phyloP scores from a whole-genome alignment of 2,888 invertebrate species.

The Pegoplata infirma region DNA sequence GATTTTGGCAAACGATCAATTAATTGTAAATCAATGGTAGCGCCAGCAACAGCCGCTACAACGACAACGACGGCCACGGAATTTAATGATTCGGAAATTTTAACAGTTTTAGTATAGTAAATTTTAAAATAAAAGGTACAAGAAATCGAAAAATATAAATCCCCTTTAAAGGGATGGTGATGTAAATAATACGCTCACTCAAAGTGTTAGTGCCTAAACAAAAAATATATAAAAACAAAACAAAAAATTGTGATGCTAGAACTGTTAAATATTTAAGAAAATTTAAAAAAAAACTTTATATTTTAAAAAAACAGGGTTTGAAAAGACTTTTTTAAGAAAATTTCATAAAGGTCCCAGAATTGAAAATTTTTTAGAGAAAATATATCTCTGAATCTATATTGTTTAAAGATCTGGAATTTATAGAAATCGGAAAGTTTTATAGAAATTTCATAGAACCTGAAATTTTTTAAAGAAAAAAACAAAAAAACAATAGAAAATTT shows the following conservation, averaged over 20 bases:
- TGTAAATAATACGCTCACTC: slow-evolving; percentile 55
- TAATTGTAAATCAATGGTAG: slow-evolving; percentile 78
- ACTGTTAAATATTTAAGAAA: slow-evolving; percentile 48
- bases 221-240: slow-evolving; percentile 19
- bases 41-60: slow-evolving; percentile 67
- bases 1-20: slow-evolving; percentile 88
- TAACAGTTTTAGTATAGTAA: slow-evolving; percentile 81
- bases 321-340: too few species aligned
- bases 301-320: slow-evolving; percentile 21
- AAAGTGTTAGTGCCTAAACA: slow-evolving; percentile 59
- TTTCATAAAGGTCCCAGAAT: too few species aligned
- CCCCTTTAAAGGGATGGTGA: background rate
- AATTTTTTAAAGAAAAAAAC: too few species aligned
- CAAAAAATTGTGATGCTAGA: slow-evolving; percentile 62
- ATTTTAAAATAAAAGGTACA: background rate
- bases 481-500: too few species aligned
- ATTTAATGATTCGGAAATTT: slow-evolving; percentile 77
- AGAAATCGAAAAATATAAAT: too few species aligned
- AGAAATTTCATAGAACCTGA: too few species aligned
- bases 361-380: too few species aligned
- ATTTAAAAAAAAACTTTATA: background rate
- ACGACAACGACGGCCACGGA: slow-evolving; percentile 65
- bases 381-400: too few species aligned
- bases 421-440: too few species aligned
- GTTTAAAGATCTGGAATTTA: too few species aligned